Conservation (phyloP, 2,797 vertebrate genomes). For the Lepilemur ruficaudatus region DNA sequence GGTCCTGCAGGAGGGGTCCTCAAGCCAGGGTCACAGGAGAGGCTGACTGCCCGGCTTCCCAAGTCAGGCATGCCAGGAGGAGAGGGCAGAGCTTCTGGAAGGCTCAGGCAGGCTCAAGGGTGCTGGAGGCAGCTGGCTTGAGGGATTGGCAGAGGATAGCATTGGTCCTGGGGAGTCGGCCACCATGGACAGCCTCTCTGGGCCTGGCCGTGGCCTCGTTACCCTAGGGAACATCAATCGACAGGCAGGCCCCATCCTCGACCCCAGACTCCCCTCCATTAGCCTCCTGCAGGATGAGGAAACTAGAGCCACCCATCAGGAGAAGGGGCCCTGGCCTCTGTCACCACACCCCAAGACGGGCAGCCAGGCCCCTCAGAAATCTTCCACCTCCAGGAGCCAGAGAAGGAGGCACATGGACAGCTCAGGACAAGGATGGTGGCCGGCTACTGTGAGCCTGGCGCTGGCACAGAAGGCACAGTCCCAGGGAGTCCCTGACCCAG, state of each 20-base stretch:
- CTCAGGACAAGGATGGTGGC: neutral
- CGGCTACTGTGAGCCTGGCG: neutral
- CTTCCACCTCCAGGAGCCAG: neutral
- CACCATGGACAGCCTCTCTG: neutral
- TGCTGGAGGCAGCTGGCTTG: neutral
- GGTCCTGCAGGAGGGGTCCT: neutral
- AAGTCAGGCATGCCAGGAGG: fast-evolving
- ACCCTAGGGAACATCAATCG: no score
- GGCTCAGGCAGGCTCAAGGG: neutral
- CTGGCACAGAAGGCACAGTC: neutral
- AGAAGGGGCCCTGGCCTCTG: neutral
- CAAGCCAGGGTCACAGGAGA: neutral
- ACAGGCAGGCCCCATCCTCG: neutral
- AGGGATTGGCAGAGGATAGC: neutral
- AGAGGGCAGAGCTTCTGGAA: neutral
- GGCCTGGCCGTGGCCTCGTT: neutral
- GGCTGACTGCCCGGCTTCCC: neutral
- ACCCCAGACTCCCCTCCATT: neutral
- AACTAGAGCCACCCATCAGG: neutral
- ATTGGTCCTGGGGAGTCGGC: neutral
- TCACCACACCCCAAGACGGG: neutral
- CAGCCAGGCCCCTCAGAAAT: neutral
- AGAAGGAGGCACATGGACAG: neutral
- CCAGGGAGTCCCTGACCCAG: no score
- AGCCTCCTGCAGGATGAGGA: neutral